Conservation (phyloP, 2,888 invertebrate genomes). For the Mamestra brassicae region DNA sequence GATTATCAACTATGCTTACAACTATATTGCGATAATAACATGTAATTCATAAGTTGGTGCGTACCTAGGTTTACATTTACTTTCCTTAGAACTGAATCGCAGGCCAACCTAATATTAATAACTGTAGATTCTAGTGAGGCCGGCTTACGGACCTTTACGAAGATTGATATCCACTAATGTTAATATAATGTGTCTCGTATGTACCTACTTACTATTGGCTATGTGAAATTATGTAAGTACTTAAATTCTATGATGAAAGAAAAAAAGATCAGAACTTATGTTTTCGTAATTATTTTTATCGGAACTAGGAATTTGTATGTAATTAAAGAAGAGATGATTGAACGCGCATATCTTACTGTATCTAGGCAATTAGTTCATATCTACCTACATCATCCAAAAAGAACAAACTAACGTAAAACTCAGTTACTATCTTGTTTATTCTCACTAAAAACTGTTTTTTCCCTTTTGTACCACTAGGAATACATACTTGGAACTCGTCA, state of each 20-base stretch:
- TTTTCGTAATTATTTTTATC: neutral
- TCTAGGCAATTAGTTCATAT: neutral
- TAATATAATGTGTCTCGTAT: conserved; percentile 28
- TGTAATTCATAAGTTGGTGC: neutral
- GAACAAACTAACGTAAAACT: neutral
- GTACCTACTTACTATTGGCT: neutral
- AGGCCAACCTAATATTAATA: conserved; percentile 4
- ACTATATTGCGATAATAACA: neutral
- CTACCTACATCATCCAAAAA: conserved; percentile 8
- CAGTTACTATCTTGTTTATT: conserved; percentile 13
- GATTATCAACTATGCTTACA: too few species aligned
- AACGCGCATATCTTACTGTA: too few species aligned
- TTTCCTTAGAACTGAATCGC: neutral
- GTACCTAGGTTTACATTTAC: too few species aligned
- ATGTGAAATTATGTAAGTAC: neutral
- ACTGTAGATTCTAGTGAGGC: neutral
- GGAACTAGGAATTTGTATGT: neutral
- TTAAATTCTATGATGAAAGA: too few species aligned
- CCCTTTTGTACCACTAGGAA: neutral
- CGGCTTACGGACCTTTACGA: conserved; percentile 2
- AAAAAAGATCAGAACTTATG: too few species aligned
- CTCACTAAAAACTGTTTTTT: conserved; percentile 11
- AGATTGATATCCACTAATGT: conserved; percentile 51
- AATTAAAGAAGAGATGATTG: neutral
- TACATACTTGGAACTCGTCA: neutral